Base-by-base conservation (phyloP, 2,888 invertebrate species). In the Choreutis nemorana region DNA sequence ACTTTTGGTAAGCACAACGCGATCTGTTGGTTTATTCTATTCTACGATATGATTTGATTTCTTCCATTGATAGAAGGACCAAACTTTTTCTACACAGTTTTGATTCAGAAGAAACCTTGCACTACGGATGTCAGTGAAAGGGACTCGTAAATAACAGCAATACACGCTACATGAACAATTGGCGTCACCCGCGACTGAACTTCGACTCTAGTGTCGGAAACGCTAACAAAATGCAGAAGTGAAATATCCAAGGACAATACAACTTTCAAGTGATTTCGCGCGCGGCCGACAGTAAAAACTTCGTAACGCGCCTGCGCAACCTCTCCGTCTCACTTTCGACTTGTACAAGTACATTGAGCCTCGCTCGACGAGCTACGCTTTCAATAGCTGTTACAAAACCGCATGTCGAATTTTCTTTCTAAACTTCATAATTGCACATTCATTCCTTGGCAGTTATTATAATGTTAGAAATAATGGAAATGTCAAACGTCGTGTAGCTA, bases 191-290 rank as follows among this genome's bases (percentile, higher is more conserved):
- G 52, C 55, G 55, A 58, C 49, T 59, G 60, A 65, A 70, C 64
- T 63, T 64, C 62, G 62, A 55, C 56, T 63, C 57, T 56, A 59
- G 59, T 70, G 65, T 72, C 70, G 72, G 72, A 73, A 75, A 73
- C 61, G 63, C 59, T 58, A 58, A n/a, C n/a, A 60, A 64, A 72
- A 72, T 73, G 75, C 73, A 73, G 65, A 72, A 75, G 68, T 75
- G 71, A 77, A 77, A 73, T 71, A 75, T 62, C 71, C 77, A 78
- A 78, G 78, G 75, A 77, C 77, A 75, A 67, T 66, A 66, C 68
- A 68, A 77, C 77, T 77, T 78, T 78, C 78, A 70, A 78, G 68
- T 71, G 75, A 78, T 77, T 77, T 78, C 78, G 73, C 73, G 73
- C 71, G 70, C 71, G 55, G 66, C 70, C 71, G 68, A 72, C 73